These are phyloP conservation scores for Sisyra nigra DNA, from an alignment of 2,888 invertebrate genomes.

Conservation along the genomic window DNA sequence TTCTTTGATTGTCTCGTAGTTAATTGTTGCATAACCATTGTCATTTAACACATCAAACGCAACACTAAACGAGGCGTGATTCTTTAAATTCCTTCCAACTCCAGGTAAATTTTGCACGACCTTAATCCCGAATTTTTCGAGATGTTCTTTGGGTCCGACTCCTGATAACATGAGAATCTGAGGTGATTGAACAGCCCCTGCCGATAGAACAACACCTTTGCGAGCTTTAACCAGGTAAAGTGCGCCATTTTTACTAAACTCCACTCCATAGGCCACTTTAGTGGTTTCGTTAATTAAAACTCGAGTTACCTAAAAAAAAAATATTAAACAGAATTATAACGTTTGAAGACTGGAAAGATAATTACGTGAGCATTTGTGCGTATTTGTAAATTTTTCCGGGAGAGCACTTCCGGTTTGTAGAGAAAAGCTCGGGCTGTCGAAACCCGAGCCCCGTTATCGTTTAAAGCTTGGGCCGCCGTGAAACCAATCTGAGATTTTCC, in stretches of 20 bases:
- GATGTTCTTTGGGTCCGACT: neutral
- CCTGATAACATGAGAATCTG: constrained; percentile 3
- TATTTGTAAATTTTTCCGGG: constrained; percentile 4
- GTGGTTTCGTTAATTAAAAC: neutral
- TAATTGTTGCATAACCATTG: constrained; percentile 4
- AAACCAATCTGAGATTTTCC: constrained; percentile 10
- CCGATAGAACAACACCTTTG: constrained; percentile 6
- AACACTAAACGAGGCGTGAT: constrained; percentile 12
- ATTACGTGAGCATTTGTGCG: constrained; percentile 5
- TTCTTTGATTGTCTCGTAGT: constrained; percentile 4
- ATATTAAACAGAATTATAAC: too few species aligned
- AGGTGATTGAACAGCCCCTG: constrained; percentile 3
- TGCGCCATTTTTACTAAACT: constrained; percentile 1
- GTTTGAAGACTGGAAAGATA: too few species aligned
- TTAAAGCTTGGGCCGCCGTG: constrained; percentile 10
- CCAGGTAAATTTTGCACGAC: constrained; percentile 22
- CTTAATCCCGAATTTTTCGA: constrained; percentile 14
- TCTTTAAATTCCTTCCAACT: constrained; percentile 20
- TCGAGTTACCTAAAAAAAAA: neutral
- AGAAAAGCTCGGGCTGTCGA: constrained; percentile 9
- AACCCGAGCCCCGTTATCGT: constrained; percentile 8
- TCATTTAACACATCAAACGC: constrained; percentile 8
- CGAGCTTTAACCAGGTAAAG: neutral
- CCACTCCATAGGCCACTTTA: neutral
- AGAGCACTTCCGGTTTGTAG: neutral